A percentile compares a stretch with the other conserved stretches of the same genome.
Evolutionary conservation across 2,888 invertebrate genomes (phyloP).

Genomic region (Pseudoips prasinana): DNA sequence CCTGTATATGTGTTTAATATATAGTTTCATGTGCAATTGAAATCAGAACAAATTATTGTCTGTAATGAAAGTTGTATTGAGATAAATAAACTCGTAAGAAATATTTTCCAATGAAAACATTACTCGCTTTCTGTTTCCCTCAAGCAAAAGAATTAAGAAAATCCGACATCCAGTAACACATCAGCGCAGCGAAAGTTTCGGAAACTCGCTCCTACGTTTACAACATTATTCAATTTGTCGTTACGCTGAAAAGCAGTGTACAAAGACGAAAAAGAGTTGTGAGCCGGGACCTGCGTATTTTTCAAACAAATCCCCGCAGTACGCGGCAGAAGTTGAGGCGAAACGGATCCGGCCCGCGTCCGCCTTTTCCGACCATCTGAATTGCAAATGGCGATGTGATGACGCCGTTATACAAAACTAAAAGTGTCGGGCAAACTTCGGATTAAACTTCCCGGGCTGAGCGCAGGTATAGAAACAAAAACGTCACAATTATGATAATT

Average conservation of each 20-base stretch:
- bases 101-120: too few species aligned
- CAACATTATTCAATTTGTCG: conserved; percentile 70
- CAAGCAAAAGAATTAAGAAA: conserved; percentile 33
- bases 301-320: conserved; percentile 65
- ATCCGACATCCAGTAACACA: conserved; percentile 24
- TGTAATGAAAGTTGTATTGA: too few species aligned
- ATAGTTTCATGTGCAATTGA: too few species aligned
- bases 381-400: conserved; percentile 77
- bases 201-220: conserved; percentile 41
- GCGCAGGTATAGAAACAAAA: conserved; percentile 79
- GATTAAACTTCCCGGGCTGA: conserved; percentile 69
- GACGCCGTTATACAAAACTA: conserved; percentile 77
- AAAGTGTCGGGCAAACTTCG: conserved; percentile 80
- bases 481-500: conserved; percentile 81
- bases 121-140: too few species aligned
- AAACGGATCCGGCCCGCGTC: conserved; percentile 50
- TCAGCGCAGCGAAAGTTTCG: conserved; percentile 31
- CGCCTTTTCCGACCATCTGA: conserved; percentile 78
- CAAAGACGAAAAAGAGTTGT: conserved; percentile 54
- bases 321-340: conserved; percentile 62
- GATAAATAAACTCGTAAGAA: too few species aligned
- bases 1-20: too few species aligned
- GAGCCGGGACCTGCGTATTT: conserved; percentile 62
- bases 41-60: too few species aligned
- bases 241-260: conserved; percentile 57